Conservation (phyloP, 2,113 vertebrate genomes). For the Caretta caretta region DNA sequence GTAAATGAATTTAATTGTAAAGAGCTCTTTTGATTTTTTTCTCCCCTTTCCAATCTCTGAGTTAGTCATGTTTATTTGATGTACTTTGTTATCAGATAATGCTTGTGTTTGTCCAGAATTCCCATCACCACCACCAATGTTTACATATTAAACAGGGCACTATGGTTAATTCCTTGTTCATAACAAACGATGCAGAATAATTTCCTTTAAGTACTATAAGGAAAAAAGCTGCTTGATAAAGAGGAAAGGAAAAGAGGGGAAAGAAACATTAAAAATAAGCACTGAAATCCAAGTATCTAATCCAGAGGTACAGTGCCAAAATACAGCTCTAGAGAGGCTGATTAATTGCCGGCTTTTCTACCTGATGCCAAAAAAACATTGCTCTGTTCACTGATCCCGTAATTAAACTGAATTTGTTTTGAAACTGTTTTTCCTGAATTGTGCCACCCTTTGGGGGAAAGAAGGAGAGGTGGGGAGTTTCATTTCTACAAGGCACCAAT, state of each 20-base stretch:
- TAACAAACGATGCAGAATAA: constrained; percentile 6
- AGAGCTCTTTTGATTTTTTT: not conserved
- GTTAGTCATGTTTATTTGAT: not conserved
- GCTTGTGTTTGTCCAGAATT: not conserved
- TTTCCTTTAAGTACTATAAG: constrained; percentile 39
- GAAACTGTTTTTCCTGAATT: constrained; percentile 26
- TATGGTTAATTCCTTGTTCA: not conserved
- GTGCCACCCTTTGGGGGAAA: constrained; percentile 22
- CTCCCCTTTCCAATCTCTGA: not conserved
- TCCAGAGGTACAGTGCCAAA: constrained; percentile 12
- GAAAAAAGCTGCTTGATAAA: not conserved
- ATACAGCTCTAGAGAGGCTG: constrained; percentile 52
- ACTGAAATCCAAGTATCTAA: constrained; percentile 44
- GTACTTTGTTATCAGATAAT: not conserved
- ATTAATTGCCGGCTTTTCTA: constrained; percentile 61
- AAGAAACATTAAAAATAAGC: constrained; percentile 54
- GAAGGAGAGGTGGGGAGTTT: constrained; percentile 3
- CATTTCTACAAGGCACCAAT: not conserved
- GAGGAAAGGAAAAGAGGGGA: constrained; percentile 27
- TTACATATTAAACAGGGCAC: constrained; percentile 15
- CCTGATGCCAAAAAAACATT: constrained; percentile 67
- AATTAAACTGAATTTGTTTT: constrained; percentile 50
- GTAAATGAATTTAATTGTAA: not conserved
- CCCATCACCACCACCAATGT: not conserved
- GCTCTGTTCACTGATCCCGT: constrained; percentile 67